phyloP scores from a whole-genome alignment of 2,888 invertebrate species.

The Sialis lutaria region DNA sequence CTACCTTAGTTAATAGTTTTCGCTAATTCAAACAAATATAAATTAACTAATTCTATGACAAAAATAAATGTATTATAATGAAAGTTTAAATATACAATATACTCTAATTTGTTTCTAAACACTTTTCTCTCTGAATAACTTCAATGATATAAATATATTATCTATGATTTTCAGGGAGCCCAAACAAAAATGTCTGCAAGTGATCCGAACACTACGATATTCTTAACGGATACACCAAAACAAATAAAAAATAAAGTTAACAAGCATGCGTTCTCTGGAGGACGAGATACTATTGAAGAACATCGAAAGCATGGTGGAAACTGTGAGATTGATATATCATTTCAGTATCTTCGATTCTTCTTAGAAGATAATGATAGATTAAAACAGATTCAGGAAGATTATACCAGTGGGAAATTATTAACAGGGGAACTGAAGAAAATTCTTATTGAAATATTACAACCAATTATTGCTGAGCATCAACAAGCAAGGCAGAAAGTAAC shows the following conservation, averaged over 20 bases:
- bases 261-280: conserved; percentile 97
- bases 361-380: conserved; percentile 80
- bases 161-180: conserved; percentile 62
- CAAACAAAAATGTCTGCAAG: conserved; percentile 98
- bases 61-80: too few species aligned
- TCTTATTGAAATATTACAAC: conserved; percentile 63
- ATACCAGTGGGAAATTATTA: conserved; percentile 72
- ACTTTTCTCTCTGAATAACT: too few species aligned
- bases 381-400: conserved; percentile 49
- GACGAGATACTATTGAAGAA: conserved; percentile 83
- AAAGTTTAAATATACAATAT: too few species aligned
- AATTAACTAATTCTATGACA: too few species aligned
- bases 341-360: conserved; percentile 88
- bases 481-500: conserved; percentile 60
- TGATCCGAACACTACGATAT: conserved; percentile 84
- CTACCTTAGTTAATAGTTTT: too few species aligned
- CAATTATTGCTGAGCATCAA: conserved; percentile 71
- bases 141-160: too few species aligned
- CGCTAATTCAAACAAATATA: too few species aligned
- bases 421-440: conserved; percentile 92
- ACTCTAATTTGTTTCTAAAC: too few species aligned
- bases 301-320: conserved; percentile 84
- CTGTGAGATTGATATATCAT: conserved; percentile 89
- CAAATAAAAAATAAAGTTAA: conserved; percentile 93
- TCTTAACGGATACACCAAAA: conserved; percentile 85